Base-by-base conservation (phyloP, 2,113 vertebrate species). In the Puffinus mauretanicus region DNA sequence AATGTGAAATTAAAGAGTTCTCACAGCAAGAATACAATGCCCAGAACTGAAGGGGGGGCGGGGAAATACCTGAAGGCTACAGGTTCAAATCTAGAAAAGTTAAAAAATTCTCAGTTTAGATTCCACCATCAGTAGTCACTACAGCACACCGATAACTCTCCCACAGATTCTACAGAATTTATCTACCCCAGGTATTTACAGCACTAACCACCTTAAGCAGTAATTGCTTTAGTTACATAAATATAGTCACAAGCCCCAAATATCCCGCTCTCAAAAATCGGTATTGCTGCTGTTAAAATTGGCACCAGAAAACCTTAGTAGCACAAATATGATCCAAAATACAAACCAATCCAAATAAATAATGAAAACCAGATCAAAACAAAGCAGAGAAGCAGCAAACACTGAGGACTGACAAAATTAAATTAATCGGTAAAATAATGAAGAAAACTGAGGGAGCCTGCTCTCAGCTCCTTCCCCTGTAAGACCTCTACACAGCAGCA, bases 261-360 rank as follows among this genome's bases (percentile, higher is more conserved):
- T 47, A 82, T 21, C 46, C 51, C 2, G 1, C 65, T 77, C 61
- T 71, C 65, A 72, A 49, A 95, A 95, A 79, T n/a, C 2, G 0
- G 36, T 36, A 52, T 3, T 75, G 76, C 80, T 81, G 65, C 90
- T 86, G 80, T 83, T 90, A 69, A 72, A 91, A 82, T 44, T 57
- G 86, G 83, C 90, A 86, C 65, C 57, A 91, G 57, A 83, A 92
- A 94, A 82, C 80, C 61, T 86, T 36, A 76, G 70, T 36, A 88
- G 86, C 58, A 65, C 83, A 87, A 84, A 87, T 69, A 49, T 4
- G 13, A 81, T 46, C 80, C 76, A 79, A 93, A 94, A 84, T 44
- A 76, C 36, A 77, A 93, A 88, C 34, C 32, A 44, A 78, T 42
- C 64, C 90, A 93, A 91, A 89, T 5, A 86, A 94, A 90, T 62